These are phyloP conservation scores for Seira sanloemensis DNA, from an alignment of 2,888 invertebrate species.

Conservation along the genomic window DNA sequence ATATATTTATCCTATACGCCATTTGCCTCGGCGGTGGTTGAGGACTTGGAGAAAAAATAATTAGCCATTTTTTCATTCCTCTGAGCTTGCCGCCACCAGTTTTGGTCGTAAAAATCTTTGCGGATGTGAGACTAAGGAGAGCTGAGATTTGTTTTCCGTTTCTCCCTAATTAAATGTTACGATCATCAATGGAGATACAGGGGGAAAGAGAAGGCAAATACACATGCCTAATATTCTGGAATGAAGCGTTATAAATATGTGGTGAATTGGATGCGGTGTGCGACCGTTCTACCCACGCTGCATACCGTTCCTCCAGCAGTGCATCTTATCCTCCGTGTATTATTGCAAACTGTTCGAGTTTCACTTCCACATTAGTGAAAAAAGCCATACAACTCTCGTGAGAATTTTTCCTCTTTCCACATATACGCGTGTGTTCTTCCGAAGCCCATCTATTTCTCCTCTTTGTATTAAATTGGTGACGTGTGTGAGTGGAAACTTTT, in stretches of 20 bases:
- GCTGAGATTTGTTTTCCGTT: constrained; percentile 53
- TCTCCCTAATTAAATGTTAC: constrained; percentile 51
- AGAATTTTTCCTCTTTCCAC: constrained; percentile 40
- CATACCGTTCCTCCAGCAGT: neutral
- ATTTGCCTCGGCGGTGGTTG: no score
- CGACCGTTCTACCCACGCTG: neutral
- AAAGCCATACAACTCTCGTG: constrained; percentile 27
- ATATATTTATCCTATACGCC: no score
- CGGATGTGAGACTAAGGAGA: constrained; percentile 36
- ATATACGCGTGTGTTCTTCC: constrained; percentile 30
- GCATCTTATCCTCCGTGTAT: neutral
- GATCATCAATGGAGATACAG: constrained; percentile 47
- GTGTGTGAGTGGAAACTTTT: constrained; percentile 21
- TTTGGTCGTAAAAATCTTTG: constrained; percentile 41
- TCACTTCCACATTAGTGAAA: neutral
- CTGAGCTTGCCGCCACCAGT: constrained; percentile 22
- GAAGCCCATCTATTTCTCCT: constrained; percentile 23
- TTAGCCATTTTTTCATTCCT: constrained; percentile 42
- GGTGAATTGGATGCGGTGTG: neutral
- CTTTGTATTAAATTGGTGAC: neutral
- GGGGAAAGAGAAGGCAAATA: no score
- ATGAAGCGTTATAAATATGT: neutral
- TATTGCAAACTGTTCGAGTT: neutral
- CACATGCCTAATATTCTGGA: neutral
- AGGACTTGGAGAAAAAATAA: constrained; percentile 43